Percentiles rank a stretch among this genome's conserved stretches.
Conservation (phyloP, 2,888 invertebrate species). For the Lepidocyrtinus sp. region DNA sequence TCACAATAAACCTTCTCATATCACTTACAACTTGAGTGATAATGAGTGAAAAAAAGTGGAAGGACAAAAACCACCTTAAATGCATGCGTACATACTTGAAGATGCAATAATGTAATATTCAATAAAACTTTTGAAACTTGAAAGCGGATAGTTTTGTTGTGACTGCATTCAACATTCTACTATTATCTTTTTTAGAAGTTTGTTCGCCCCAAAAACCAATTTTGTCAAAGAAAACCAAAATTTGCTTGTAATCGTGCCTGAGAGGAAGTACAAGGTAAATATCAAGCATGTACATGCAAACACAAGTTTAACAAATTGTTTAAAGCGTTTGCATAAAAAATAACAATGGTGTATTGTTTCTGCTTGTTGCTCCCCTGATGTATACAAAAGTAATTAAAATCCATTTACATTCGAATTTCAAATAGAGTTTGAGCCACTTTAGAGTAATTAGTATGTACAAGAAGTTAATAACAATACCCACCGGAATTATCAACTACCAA, state of each 20-base stretch:
- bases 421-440: constrained; percentile 30
- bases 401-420: constrained; percentile 25
- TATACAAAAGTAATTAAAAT: constrained; percentile 55
- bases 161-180: too few relatives aligned
- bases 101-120: too few relatives aligned
- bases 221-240: too few relatives aligned
- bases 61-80: not conserved
- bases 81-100: too few relatives aligned
- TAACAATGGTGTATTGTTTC: not conserved
- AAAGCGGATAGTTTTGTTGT: too few relatives aligned
- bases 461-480: constrained; percentile 26
- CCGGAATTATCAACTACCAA: constrained; percentile 24
- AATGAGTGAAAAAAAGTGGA: constrained; percentile 1
- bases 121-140: too few relatives aligned
- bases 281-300: too few relatives aligned
- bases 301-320: too few relatives aligned
- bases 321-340: not conserved
- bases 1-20: constrained; percentile 38
- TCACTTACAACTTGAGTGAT: constrained; percentile 27
- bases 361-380: not conserved
- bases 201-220: too few relatives aligned
- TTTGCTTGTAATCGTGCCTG: too few relatives aligned
- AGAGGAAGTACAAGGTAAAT: too few relatives aligned
- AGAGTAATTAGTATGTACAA: constrained; percentile 57
- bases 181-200: too few relatives aligned